Base-by-base conservation (phyloP, 2,797 vertebrate species). In the Argentina silus region DNA sequence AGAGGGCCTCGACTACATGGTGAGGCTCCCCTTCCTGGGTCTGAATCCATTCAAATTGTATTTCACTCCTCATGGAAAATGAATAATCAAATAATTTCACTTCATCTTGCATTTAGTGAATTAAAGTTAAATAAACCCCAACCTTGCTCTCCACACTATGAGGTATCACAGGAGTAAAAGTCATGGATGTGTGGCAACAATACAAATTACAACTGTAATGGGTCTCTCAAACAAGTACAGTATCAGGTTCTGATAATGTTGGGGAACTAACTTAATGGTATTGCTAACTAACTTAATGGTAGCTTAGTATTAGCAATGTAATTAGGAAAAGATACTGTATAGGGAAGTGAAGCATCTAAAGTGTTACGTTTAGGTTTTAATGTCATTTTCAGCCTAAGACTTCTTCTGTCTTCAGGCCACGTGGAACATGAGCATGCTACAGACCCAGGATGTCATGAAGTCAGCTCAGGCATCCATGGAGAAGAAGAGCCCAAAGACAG, bases 351-450 rank as follows among this genome's bases (percentile, higher is more conserved):
- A 44, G n/a, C n/a, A n/a, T n/a, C n/a, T n/a, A 17, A 47, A 9
- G n/a, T n/a, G n/a, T n/a, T n/a, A 36, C 27, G 27, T 36, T 36
- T 36, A 36, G 27, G 27, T 36, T 36, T 36, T 36, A 36, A 36
- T 2, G 27, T 36, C 1, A 36, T 36, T 36, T 14, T 60, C 53
- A 21, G 36, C 27, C 56, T 44, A 1, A 21, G 7, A 36, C 8
- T 63, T 61, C 1, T 0, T 1, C 74, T 23, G 12, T n/a, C 7
- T 72, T 6, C 85, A 98, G 96, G 92, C 93, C 0, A 72, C 89
- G 1, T 98, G 96, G 97, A 98, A 98, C 91, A 98, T 97, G 96
- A 92, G 93, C 85, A 98, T 98, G 96, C 90, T 98, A 47, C 96
- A 98, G 86, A 94, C 93, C 0, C 73, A 96, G 0, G 96, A 98